Base-by-base conservation (phyloP, 2,797 vertebrate species). In the Trematomus bernacchii region DNA sequence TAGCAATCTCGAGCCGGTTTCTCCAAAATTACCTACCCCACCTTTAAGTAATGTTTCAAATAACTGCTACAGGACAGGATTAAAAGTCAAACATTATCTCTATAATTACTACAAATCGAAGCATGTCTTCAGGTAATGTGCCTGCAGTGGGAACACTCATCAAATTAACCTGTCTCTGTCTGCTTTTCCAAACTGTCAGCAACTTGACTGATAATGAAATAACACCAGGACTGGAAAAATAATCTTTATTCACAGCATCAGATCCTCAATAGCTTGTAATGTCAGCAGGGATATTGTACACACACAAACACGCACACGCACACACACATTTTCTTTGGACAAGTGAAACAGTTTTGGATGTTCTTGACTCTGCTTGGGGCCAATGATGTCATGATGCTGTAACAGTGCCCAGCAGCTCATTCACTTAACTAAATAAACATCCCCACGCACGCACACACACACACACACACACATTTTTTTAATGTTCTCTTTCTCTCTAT, bases 301-400 rank as follows among this genome's bases (percentile, higher is more conserved):
- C 4, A 52, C 75, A 9, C 46, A 48, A 16, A n/a, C 46, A 48
- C 16, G n/a, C 46, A 48, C 46, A 48, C 46, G n/a, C 46, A 48
- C 46, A 10, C 47, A 48, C 47, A 48, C 47, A 48, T 44, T 73
- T 70, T 63, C 4, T 46, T 62, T 42, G 27, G 54, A 69, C 15
- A 43, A 44, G 54, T n/a, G 46, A 75, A 76, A 78, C 13, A 5
- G 52, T 63, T 73, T 79, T 14, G 53, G 64, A 80, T 73, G 53
- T 57, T 74, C 48, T 79, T 54, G 48, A 62, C 23, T 66, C 16
- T 3, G 7, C 64, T 86, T 33, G 53, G 54, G 66, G 72, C 15
- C 48, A 84, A 85, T 83, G 33, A 85, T 82, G 77, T 83, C 74
- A 89, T 79, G 48, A 76, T 84, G 63, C 69, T 87, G 55, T 82